These are phyloP conservation scores for Emydocephalus ijimae DNA, from an alignment of 2,113 vertebrate species.

Conservation along the genomic window DNA sequence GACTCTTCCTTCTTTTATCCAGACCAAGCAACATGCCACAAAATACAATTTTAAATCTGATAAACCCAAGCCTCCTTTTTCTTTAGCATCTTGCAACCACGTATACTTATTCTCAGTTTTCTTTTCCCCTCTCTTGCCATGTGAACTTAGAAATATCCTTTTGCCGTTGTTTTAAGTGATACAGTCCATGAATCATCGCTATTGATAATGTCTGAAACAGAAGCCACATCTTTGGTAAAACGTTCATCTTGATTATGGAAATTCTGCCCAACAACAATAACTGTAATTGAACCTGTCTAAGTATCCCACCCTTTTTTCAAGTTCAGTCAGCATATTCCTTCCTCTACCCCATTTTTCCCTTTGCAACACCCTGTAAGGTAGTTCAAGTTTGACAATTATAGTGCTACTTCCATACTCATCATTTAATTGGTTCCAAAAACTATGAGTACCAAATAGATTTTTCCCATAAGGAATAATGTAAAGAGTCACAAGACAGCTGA, in stretches of 20 bases:
- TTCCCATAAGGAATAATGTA: background rate
- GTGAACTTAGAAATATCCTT: background rate
- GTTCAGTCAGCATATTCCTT: background rate
- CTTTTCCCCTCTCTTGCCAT: background rate
- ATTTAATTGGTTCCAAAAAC: background rate
- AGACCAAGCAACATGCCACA: background rate
- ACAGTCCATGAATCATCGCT: background rate
- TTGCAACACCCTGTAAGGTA: background rate
- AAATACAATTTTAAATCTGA: background rate
- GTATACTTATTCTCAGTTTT: background rate
- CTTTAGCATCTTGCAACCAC: background rate
- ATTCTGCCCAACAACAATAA: background rate
- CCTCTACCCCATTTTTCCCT: background rate
- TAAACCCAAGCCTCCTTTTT: background rate
- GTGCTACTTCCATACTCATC: background rate
- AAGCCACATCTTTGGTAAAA: background rate
- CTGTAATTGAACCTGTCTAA: background rate
- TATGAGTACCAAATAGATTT: background rate
- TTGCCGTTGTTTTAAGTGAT: background rate
- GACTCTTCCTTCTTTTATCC: background rate
- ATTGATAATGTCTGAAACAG: background rate
- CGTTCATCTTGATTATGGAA: background rate
- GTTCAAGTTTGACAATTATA: background rate
- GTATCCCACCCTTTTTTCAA: background rate
- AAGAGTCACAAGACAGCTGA: background rate